Conservation (phyloP, 2,113 vertebrate species). For the Chloroceryle aenea region DNA sequence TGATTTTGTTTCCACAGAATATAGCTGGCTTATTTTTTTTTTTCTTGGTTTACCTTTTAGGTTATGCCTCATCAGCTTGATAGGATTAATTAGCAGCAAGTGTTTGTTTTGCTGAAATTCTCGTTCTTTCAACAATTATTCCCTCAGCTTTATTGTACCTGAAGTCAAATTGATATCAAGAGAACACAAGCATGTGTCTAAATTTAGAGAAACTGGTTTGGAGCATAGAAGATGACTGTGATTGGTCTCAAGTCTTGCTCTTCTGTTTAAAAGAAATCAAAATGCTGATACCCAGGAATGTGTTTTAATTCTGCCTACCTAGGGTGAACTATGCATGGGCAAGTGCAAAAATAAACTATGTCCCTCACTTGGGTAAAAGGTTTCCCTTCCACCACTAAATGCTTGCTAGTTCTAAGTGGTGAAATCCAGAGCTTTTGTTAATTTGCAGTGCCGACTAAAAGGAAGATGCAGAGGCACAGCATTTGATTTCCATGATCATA, state of each 20-base stretch:
- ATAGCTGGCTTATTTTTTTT: background rate
- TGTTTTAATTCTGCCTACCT: background rate
- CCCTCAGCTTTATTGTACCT: background rate
- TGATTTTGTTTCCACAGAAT: constrained; percentile 50
- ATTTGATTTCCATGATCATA: background rate
- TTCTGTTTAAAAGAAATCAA: background rate
- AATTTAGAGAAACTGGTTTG: background rate
- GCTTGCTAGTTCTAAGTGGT: background rate
- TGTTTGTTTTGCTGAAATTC: background rate
- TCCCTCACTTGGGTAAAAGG: background rate
- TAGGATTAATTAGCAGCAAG: background rate
- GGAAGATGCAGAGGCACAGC: background rate
- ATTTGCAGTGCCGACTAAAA: background rate
- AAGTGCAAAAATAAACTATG: fast-evolving
- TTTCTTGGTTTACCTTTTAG: constrained; percentile 1
- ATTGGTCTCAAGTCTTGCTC: background rate
- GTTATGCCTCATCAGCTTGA: background rate
- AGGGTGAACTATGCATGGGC: background rate
- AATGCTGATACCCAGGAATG: background rate
- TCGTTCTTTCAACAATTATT: background rate
- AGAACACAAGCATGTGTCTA: background rate
- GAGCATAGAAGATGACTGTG: background rate
- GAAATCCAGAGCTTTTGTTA: background rate
- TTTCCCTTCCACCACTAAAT: background rate
- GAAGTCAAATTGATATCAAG: background rate